Conservation (phyloP, 2,113 vertebrate genomes). For the Limnothrissa miodon region DNA sequence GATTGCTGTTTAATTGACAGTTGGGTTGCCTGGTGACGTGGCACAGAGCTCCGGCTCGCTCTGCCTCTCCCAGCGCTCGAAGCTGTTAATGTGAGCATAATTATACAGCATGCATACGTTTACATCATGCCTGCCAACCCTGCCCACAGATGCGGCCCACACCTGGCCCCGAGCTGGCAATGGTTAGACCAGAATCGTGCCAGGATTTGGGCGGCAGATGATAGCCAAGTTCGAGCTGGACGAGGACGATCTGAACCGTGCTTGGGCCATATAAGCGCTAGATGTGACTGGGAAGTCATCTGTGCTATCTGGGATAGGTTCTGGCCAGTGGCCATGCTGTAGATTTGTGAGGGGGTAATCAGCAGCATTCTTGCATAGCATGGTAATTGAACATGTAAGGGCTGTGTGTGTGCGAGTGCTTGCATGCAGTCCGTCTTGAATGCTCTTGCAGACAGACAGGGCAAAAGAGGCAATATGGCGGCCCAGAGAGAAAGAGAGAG, state of each 20-base stretch:
- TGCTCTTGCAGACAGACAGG: background rate
- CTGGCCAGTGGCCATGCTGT: background rate
- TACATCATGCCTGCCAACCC: conserved; percentile 26
- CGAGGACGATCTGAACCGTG: background rate
- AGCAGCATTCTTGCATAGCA: conserved; percentile 33
- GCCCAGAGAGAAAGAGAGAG: background rate
- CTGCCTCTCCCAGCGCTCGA: background rate
- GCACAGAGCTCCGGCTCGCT: background rate
- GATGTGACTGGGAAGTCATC: too few relatives aligned
- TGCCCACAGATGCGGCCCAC: background rate
- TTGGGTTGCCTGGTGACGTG: conserved; percentile 35
- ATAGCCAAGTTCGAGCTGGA: too few relatives aligned
- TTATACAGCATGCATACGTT: conserved; percentile 36
- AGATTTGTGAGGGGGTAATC: conserved; percentile 26
- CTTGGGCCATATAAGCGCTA: too few relatives aligned
- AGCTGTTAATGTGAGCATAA: conserved; percentile 34
- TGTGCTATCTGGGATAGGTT: background rate
- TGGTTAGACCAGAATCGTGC: background rate
- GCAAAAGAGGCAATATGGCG: background rate
- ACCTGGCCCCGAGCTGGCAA: background rate
- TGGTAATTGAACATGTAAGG: conserved; percentile 30
- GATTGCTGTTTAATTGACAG: conserved; percentile 39
- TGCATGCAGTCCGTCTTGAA: conserved; percentile 17
- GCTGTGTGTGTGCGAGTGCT: conserved; percentile 30
- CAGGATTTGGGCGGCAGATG: background rate